Evolutionary conservation across 2,113 vertebrate species (phyloP).

Genomic region (Arizona elegans): DNA sequence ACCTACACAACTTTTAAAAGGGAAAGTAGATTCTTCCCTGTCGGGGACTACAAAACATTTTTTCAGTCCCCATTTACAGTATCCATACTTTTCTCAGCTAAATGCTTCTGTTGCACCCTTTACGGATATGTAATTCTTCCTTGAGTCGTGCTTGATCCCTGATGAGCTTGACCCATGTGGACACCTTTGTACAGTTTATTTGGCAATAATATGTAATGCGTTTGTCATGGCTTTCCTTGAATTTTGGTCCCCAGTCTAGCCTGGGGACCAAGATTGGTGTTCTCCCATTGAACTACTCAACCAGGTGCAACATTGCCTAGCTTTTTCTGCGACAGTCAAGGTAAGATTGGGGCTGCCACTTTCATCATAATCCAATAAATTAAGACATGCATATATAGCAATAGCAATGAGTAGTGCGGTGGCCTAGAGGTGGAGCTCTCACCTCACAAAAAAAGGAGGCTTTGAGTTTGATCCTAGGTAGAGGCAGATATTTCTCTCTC

Average conservation of each 20-base stretch:
- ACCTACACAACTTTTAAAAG: neutral
- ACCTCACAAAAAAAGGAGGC: too few relatives aligned
- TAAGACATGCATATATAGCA: neutral
- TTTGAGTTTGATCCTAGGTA: too few relatives aligned
- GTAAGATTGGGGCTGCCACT: neutral
- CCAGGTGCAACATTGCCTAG: neutral
- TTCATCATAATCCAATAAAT: neutral
- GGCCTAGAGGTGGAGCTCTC: too few relatives aligned
- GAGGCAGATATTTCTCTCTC: too few relatives aligned
- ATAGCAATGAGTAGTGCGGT: neutral
- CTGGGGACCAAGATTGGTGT: neutral
- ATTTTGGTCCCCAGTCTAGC: neutral
- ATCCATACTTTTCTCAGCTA: neutral
- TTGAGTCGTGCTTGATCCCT: neutral
- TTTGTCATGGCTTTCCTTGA: neutral
- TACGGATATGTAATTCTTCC: neutral
- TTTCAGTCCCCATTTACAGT: neutral
- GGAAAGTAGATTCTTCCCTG: neutral
- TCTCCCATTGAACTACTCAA: neutral
- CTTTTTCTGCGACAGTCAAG: neutral
- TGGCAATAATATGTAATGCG: neutral
- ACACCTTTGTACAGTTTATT: neutral
- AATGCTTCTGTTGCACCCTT: neutral
- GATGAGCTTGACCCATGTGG: neutral
- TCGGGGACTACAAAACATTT: neutral